A percentile compares a stretch with the other conserved stretches of the same genome.
These are phyloP conservation scores for Girardia tigrina DNA, from an alignment of 2,888 invertebrate species.

Conservation along the genomic window DNA sequence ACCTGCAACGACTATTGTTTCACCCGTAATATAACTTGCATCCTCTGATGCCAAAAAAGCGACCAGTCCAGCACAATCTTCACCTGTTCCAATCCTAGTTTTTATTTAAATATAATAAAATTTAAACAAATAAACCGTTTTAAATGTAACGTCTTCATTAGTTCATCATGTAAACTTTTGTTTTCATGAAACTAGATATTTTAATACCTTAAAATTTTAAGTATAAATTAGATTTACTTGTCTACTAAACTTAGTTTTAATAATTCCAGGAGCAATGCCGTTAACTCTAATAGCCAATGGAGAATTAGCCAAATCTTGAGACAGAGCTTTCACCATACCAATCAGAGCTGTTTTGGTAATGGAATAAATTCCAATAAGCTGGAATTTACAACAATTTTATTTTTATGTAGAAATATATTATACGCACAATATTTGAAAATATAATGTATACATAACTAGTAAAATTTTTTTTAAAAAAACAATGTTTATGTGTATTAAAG, in stretches of 20 bases:
- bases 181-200: slow-evolving; percentile 44
- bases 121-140: slow-evolving; percentile 51
- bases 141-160: slow-evolving; percentile 58
- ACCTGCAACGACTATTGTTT: slow-evolving; percentile 65
- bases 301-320: slow-evolving; percentile 59
- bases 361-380: slow-evolving; percentile 77
- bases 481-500: too few species aligned
- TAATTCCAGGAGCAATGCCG: slow-evolving; percentile 76
- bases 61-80: slow-evolving; percentile 57
- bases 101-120: slow-evolving; percentile 25
- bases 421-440: too few species aligned
- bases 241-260: slow-evolving; percentile 72
- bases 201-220: slow-evolving; percentile 47
- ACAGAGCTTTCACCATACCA: slow-evolving; percentile 69
- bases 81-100: slow-evolving; percentile 58
- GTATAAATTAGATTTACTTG: slow-evolving; percentile 42
- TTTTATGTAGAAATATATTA: too few species aligned
- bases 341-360: slow-evolving; percentile 81
- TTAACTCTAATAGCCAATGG: slow-evolving; percentile 76
- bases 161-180: slow-evolving; percentile 55
- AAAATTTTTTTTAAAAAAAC: too few species aligned
- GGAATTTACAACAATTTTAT: slow-evolving; percentile 41
- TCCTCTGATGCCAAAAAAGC: slow-evolving; percentile 72
- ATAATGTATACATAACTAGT: too few species aligned
- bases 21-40: slow-evolving; percentile 72